Conservation (phyloP, 2,888 invertebrate species). For the Agrilus mali region DNA sequence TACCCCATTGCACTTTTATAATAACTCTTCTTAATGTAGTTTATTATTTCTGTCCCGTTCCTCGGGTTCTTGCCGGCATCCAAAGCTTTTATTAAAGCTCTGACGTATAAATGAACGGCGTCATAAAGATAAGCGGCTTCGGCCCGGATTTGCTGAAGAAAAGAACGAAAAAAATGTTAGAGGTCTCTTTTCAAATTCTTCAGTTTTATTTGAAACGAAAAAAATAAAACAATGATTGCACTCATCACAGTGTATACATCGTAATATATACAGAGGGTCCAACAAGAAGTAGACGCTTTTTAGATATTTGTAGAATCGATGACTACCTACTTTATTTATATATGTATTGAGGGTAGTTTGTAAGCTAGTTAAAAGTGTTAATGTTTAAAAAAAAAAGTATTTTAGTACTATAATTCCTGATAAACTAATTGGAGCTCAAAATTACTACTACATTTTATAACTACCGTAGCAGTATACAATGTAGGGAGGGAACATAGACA, state of each 20-base stretch:
- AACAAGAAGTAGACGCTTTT: no score
- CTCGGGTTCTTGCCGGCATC: slow-evolving; percentile 52
- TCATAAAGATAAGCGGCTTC: slow-evolving; percentile 91
- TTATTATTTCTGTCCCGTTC: slow-evolving; percentile 74
- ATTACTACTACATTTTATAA: no score
- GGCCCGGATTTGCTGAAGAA: slow-evolving; percentile 54
- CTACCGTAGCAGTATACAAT: no score
- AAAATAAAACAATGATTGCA: neutral
- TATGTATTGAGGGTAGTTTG: no score
- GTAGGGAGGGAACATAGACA: no score
- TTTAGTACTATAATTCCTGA: no score
- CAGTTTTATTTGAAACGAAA: neutral
- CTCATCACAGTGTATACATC: slow-evolving; percentile 7
- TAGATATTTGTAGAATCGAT: no score
- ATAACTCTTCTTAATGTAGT: slow-evolving; percentile 61
- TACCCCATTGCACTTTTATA: slow-evolving; percentile 82
- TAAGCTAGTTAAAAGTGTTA: no score
- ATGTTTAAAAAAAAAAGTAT: no score
- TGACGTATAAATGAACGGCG: slow-evolving; percentile 83
- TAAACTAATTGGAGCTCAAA: no score
- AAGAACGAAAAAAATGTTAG: neutral
- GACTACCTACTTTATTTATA: no score
- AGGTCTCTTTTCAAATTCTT: neutral
- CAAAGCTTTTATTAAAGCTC: slow-evolving; percentile 62
- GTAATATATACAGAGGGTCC: no score